Base-by-base conservation (phyloP, 2,888 invertebrate species). In the Rotaria macrura region DNA sequence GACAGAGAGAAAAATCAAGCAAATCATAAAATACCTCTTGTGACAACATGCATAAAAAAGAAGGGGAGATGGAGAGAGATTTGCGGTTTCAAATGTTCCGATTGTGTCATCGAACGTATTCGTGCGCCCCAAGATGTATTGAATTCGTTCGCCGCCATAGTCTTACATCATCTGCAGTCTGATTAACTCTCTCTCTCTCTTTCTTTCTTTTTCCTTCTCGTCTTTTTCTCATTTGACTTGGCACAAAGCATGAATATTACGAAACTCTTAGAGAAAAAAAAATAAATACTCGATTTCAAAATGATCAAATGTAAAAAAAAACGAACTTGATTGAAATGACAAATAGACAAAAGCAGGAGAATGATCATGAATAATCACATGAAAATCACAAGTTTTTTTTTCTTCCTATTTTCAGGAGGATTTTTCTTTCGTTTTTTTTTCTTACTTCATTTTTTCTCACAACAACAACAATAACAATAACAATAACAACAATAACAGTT, bases 61-160 rank as follows among this genome's bases (percentile, higher is more conserved):
- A 65, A 65, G 65, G 65, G 34, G 65, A 52, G 52, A 52, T 49
- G 49, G 52, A 52, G 23, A 34, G 65, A 65, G 65, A 65, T 65
- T 65, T 65, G 65, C 14, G 65, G 65, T 65, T 65, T 65, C 65
- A 34, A 65, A 65, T 65, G 65, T 65, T 65, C 65, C 65, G 65
- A 65, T 65, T 65, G 65, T 65, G 65, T 65, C 65, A 65, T 65
- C 65, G 65, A 65, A 65, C 34, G 65, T n/a, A n/a, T 65, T 65
- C 65, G 65, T n/a, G 65, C 65, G 34, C 65, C 29, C 65, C 65
- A 65, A 65, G 65, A 65, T 65, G 65, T 65, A 65, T 65, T 65
- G 65, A 65, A 65, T 65, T 65, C 65, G 65, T 65, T 65, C 65
- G 65, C 65, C 65, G 65, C 65, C 65, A 65, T 65, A 17, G 65